Evolutionary conservation across 1,140 invertebrate genomes (phyloP), one percentile per base, ranked within the genome.

Genomic region (Drosophila grimshawi): DNA sequence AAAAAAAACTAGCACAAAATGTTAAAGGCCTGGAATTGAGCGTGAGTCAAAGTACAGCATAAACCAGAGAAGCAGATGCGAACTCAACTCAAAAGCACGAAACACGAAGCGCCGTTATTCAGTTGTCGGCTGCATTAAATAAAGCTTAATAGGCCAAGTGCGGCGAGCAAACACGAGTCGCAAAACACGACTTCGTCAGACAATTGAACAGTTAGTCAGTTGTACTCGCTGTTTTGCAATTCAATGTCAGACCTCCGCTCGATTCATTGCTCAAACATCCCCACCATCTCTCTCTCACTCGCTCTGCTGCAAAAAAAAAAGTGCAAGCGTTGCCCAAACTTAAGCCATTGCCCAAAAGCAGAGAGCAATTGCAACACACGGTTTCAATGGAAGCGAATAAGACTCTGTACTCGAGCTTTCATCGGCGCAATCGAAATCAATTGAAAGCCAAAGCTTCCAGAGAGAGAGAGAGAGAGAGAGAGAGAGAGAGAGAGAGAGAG

Each of bases 21-120:
- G 76, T 62, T 75, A 78, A 76, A 80, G 64, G 64, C 61, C 65
- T 51, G 48, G 53, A 57, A 81, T 81, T 81, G 81, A 90, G 86
- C 74, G 49, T 56, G 65, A 69, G 57, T 56, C 43, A 27, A 67
- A 51, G 33, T 30, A 43, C 41, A 27, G 53, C 35, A 46, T 43
- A 37, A 30, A 37, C 32, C 35, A 57, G 29, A 43, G 11, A 35
- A 3, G 4, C 39, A 52, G 30, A 55, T 27, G 32, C 45, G 53
- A 37, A 32, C 56, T 60, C 5, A 19, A 55, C 8, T 30, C 32
- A 57, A 60, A 60, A 48, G 56, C 30, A 5, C 1, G 29, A 37
- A 39, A 33, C 67, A 57, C 68, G 68, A 51, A 65, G 68, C 68
- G 11, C 52, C 51, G 62, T 72, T 66, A 66, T 33, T 29, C 57